These are phyloP conservation scores for Papilio glaucus DNA, from an alignment of 1,140 invertebrate genomes.

Conservation along the genomic window DNA sequence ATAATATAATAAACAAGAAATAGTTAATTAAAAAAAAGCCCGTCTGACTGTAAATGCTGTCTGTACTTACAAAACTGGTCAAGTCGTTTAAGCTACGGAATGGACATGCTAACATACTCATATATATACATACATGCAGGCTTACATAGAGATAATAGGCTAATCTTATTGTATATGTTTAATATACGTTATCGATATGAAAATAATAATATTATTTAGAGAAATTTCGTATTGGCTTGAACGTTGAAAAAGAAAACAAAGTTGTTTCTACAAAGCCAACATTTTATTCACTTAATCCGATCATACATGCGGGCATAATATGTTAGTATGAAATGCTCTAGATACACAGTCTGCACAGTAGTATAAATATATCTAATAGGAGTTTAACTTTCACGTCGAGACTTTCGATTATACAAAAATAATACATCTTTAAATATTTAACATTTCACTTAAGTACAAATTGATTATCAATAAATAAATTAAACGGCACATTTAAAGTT, in stretches of 20 bases:
- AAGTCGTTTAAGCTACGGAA: too few relatives aligned
- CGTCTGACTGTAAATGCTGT: too few relatives aligned
- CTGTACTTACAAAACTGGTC: too few relatives aligned
- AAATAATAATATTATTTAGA: too few relatives aligned
- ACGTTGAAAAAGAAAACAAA: constrained; percentile 25
- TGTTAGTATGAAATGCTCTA: constrained; percentile 36
- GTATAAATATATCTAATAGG: constrained; percentile 35
- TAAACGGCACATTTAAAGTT: constrained; percentile 25
- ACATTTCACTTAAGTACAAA: constrained; percentile 29
- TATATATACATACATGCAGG: too few relatives aligned
- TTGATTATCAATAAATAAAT: constrained; percentile 35
- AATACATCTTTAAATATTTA: constrained; percentile 26
- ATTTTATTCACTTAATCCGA: constrained; percentile 43
- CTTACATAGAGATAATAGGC: too few relatives aligned
- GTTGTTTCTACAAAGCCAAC: constrained; percentile 40
- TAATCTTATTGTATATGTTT: too few relatives aligned
- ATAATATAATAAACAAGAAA: too few relatives aligned
- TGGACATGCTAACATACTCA: too few relatives aligned
- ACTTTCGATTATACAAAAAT: constrained; percentile 31
- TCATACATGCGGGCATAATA: constrained; percentile 35
- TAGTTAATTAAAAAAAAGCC: too few relatives aligned
- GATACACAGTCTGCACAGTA: constrained; percentile 7
- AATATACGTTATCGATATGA: too few relatives aligned
- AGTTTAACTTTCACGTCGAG: constrained; percentile 20
- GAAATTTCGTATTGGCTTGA: not conserved